Base-by-base conservation (phyloP, 2,797 vertebrate species). In the Anisognathus igniventris region DNA sequence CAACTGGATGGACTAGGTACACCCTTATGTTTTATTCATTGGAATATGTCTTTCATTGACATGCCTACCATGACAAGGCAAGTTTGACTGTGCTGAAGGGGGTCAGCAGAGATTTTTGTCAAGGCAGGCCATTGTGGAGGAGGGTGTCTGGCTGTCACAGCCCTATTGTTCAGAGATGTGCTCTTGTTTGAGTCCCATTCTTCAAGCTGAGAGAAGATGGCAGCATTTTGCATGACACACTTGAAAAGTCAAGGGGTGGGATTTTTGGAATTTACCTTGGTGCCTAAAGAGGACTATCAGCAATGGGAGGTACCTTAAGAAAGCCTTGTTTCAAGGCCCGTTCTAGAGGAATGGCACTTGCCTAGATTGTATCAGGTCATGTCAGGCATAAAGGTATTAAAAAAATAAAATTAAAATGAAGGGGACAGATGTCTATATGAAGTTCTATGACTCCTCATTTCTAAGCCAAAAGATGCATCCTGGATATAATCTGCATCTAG, bases 1-100 rank as follows among this genome's bases (percentile, higher is more conserved):
- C 82, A 93, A 56, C 71, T 94, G 77, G 53, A 48, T 2, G 2
- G 30, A 60, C 51, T 70, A 76, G 78, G 74, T 90, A 51, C 44
- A 66, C 65, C 50, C 54, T 83, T 61, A 94, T 93, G 71, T 94
- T 96, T 95, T 73, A 92, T 95, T 96, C 84, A 90, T 95, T 83
- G 82, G 21, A 73, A 66, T 1, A 37, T 57, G 44, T 40, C 70
- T 96, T 95, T 92, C 75, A 83, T 39, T 80, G 71, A 80, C 62
- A 35, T 21, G 24, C 61, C 77, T 92, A 31, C 54, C 79, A 88
- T 94, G 94, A 96, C 92, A 95, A 93, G 88, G 90, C 85, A 90
- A 95, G 77, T 85, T 79, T 90, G 44, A 50, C 76, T 88, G 40
- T 71, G 80, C 39, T 83, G 65, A 76, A 91, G 68, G 56, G 30